Evolutionary conservation across 2,888 invertebrate genomes (phyloP), one percentile per base, ranked within the genome.

Genomic region (Pyrrhia umbra): DNA sequence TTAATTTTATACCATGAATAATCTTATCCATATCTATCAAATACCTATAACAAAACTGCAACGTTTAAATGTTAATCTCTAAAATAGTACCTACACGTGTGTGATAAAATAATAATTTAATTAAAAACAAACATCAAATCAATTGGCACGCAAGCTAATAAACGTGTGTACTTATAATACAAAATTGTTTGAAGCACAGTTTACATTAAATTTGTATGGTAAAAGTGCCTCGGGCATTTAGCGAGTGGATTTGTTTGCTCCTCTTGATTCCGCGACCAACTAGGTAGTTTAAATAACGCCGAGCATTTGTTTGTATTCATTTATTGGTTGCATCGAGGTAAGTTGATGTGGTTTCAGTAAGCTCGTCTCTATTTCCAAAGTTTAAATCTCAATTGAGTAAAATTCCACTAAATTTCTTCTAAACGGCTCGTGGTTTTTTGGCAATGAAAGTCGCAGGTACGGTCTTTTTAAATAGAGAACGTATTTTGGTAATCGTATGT

Each of bases 211-310:
- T 67, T 69, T 79, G 58, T 66, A 75, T 62, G 47, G 73, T 59
- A 39, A 75, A 68, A 75, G 56, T 64, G 84, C 85, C 80, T 63
- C 46, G 39, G 77, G 89, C 88, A 75, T 67, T 79, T 80, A 83
- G 72, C 77, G 68, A 77, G 76, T 79, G 68, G 25, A 43, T 60
- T 61, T 83, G 83, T 80, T 81, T 79, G 63, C 66, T 45, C 56
- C 75, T 78, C 78, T 81, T 83, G 79, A 84, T 81, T 83, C 60
- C 18, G 30, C 18, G 49, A 37, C 30, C 42, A 54, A 45, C 57
- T 50, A 58, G 63, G 55, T 50, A 58, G 68, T 63, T 62, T 61
- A 63, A 68, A 62, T 75, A 74, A 52, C n/a, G 62, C 3, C 9
- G 15, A 30, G 34, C 18, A 54, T 46, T 68, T 72, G 71, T 74